phyloP scores from a whole-genome alignment of 1,140 invertebrate genomes.

The Trypoxylus dichotomus region DNA sequence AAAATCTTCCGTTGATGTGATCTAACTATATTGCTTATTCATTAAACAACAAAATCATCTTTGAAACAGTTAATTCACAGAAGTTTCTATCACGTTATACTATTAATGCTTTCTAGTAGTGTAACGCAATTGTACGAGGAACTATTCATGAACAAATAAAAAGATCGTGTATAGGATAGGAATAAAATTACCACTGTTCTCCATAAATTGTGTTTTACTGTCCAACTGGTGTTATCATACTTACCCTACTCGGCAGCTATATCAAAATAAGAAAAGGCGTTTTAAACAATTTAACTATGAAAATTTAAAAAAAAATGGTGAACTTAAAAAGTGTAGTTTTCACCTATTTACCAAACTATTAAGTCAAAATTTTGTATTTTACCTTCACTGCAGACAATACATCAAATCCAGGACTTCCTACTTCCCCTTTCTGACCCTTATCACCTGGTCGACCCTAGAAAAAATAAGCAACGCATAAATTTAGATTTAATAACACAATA shows the following conservation, averaged over 20 bases:
- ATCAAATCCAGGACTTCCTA: slow-evolving; percentile 84
- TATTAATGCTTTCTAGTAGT: too few relatives aligned
- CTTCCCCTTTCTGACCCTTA: slow-evolving; percentile 84
- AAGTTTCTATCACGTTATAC: too few relatives aligned
- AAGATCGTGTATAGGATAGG: too few relatives aligned
- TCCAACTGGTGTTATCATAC: slow-evolving; percentile 36
- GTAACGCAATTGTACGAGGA: too few relatives aligned
- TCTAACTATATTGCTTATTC: too few relatives aligned
- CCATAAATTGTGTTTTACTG: not conserved
- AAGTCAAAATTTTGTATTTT: slow-evolving; percentile 42
- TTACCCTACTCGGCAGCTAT: slow-evolving; percentile 51
- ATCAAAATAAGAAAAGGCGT: slow-evolving; percentile 32
- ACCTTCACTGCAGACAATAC: slow-evolving; percentile 90
- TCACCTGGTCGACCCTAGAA: slow-evolving; percentile 82
- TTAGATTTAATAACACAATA: too few relatives aligned
- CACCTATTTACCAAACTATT: too few relatives aligned
- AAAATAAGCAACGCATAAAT: too few relatives aligned
- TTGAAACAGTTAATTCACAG: too few relatives aligned
- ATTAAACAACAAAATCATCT: too few relatives aligned
- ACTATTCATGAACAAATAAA: too few relatives aligned
- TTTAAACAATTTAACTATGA: not conserved
- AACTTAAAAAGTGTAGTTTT: not conserved
- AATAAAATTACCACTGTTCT: not conserved
- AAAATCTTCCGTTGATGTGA: too few relatives aligned
- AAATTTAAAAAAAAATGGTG: not conserved